These are phyloP conservation scores for Sternotherus odoratus DNA, from an alignment of 2,797 vertebrate genomes.

Conservation along the genomic window DNA sequence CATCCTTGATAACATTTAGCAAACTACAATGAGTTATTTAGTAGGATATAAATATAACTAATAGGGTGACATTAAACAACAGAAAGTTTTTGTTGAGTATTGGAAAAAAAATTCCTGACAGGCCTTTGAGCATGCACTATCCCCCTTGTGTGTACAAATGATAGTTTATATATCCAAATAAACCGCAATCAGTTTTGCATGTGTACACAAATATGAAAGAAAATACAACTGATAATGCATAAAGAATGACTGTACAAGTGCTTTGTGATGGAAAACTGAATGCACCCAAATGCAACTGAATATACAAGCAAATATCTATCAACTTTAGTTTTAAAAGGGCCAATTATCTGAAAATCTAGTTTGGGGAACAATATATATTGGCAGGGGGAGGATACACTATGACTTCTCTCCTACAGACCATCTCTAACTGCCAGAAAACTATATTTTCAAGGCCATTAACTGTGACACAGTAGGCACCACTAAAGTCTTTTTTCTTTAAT, in stretches of 20 bases:
- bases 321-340: neutral
- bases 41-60: neutral
- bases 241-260: neutral
- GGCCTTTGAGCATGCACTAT: neutral
- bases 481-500: too few relatives aligned
- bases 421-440: neutral
- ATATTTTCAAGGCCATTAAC: neutral
- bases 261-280: neutral
- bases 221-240: neutral
- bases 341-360: neutral
- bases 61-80: rapidly evolving
- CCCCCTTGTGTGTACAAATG: rapidly evolving
- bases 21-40: neutral
- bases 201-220: neutral
- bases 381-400: neutral
- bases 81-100: neutral
- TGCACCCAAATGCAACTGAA: neutral
- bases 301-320: neutral
- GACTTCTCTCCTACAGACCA: neutral
- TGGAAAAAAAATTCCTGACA: neutral
- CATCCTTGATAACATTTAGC: neutral
- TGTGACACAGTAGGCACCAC: neutral
- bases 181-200: neutral
- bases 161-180: neutral
- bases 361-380: neutral